A percentile compares a stretch with the other conserved stretches of the same genome.
These are phyloP conservation scores for Muscina levida DNA, from an alignment of 2,888 invertebrate genomes.

Conservation along the genomic window DNA sequence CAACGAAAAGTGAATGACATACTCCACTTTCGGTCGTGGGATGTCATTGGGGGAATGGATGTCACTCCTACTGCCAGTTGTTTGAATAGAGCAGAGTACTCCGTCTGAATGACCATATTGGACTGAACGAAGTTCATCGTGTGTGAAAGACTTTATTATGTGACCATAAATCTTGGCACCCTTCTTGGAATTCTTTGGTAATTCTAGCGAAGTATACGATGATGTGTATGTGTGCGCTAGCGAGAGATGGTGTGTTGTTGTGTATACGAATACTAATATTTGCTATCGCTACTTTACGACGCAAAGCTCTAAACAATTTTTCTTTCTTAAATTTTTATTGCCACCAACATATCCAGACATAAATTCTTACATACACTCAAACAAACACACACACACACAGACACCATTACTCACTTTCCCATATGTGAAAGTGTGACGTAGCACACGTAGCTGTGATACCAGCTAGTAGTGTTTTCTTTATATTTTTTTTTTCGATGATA, in stretches of 20 bases:
- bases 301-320: slow-evolving; percentile 55
- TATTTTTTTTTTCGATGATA: slow-evolving; percentile 22
- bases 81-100: neutral
- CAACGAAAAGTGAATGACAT: neutral
- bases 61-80: neutral
- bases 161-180: slow-evolving; percentile 61
- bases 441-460: slow-evolving; percentile 21
- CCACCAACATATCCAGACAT: slow-evolving; percentile 24
- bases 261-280: slow-evolving; percentile 39
- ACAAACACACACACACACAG: neutral
- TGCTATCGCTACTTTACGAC: slow-evolving; percentile 37
- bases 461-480: slow-evolving; percentile 2
- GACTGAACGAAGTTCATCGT: neutral
- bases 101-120: slow-evolving; percentile 25
- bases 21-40: neutral
- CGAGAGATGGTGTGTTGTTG: neutral
- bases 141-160: slow-evolving; percentile 41
- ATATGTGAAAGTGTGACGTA: slow-evolving; percentile 13
- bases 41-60: neutral
- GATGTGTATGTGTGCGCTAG: neutral
- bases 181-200: neutral
- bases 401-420: slow-evolving; percentile 2
- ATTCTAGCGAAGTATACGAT: neutral
- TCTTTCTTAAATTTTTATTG: slow-evolving; percentile 46
- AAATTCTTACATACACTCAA: neutral